Evolutionary conservation across 2,113 vertebrate species (phyloP), one percentile per base, ranked within the genome.

Genomic region (Clarias macrocephalus): DNA sequence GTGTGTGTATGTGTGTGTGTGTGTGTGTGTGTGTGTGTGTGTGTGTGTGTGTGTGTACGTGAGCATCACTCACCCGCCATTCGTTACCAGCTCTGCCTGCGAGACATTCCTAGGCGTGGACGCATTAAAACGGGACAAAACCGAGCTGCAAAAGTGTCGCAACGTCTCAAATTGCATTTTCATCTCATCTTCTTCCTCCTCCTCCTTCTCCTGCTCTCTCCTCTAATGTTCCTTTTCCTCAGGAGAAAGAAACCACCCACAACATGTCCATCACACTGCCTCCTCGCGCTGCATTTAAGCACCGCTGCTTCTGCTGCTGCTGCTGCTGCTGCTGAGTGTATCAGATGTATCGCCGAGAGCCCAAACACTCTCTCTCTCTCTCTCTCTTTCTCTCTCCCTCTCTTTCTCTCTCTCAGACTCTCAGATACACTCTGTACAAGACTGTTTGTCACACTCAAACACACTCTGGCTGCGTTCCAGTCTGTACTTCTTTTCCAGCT

Each of bases 131-230:
- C 98, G 97, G 92, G 98, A 99, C 94, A 99, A 95, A 96, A 99
- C 97, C 92, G 98, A 99, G 96, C 97, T 99, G 97, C 98, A 99
- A 95, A 99, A 98, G 95, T 99, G 98, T 97, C 97, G 98, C 96
- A 99, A 97, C 92, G 98, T 98, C 95, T 99, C 98, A 97, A 99
- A 99, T 96, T 99, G 98, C 98, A 99, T 99, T 97, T 97, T 98
- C 94, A 94, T 93, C 93, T 85, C 89, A 54, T 92, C 90, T 93
- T 93, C 85, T 62, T 80, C 54, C 33, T 81, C 21, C 12, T 65
- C 63, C 33, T 21, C 30, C 60, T 80, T 11, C n/a, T 86, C 76
- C n/a, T 65, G 19, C 80, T 56, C 68, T 33, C 57, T 62, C 21
- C 60, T 59, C 88, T 37, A 87, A 85, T 77, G 82, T 80, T 88